Conservation (phyloP, 1,140 invertebrate genomes). For the Drosophila mojavensis region DNA sequence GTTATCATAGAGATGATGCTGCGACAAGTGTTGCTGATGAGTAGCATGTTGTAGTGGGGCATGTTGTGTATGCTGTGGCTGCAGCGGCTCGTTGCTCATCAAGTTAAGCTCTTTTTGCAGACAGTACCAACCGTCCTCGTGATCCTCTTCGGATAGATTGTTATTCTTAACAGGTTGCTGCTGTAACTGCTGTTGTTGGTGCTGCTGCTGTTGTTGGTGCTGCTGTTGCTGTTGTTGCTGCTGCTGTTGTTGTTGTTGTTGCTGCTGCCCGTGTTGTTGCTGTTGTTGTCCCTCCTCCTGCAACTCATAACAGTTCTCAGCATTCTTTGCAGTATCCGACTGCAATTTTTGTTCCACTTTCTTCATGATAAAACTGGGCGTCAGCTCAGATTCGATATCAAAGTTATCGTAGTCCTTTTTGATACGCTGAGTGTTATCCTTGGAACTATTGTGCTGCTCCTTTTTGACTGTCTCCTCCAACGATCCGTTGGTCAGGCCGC, state of each 20-base stretch:
- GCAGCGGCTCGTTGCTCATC: slow-evolving; percentile 62
- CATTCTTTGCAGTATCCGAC: slow-evolving; percentile 21
- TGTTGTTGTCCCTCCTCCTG: slow-evolving; percentile 39
- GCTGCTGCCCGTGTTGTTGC: slow-evolving; percentile 35
- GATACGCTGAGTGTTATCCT: slow-evolving; percentile 41
- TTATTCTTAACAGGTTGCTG: slow-evolving; percentile 60
- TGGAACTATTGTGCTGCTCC: slow-evolving; percentile 35
- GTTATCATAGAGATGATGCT: slow-evolving; percentile 51
- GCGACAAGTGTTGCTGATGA: slow-evolving; percentile 45
- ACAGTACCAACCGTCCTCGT: slow-evolving; percentile 88
- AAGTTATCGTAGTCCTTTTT: slow-evolving; percentile 83
- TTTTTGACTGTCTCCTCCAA: slow-evolving; percentile 48
- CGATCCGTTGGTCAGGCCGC: slow-evolving; percentile 29
- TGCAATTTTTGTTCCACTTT: slow-evolving; percentile 73
- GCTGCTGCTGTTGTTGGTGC: slow-evolving; percentile 19
- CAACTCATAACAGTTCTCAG: slow-evolving; percentile 33
- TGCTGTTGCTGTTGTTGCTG: slow-evolving; percentile 5
- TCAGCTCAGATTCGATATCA: slow-evolving; percentile 83
- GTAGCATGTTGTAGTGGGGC: slow-evolving; percentile 21
- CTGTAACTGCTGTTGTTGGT: neutral
- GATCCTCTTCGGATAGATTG: slow-evolving; percentile 49
- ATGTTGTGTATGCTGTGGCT: slow-evolving; percentile 41
- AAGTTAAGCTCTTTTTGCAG: slow-evolving; percentile 87
- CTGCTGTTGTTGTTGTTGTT: slow-evolving; percentile 16
- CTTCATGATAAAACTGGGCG: slow-evolving; percentile 81